Conservation (phyloP, 2,797 vertebrate genomes). For the Sorex maritimensis region DNA sequence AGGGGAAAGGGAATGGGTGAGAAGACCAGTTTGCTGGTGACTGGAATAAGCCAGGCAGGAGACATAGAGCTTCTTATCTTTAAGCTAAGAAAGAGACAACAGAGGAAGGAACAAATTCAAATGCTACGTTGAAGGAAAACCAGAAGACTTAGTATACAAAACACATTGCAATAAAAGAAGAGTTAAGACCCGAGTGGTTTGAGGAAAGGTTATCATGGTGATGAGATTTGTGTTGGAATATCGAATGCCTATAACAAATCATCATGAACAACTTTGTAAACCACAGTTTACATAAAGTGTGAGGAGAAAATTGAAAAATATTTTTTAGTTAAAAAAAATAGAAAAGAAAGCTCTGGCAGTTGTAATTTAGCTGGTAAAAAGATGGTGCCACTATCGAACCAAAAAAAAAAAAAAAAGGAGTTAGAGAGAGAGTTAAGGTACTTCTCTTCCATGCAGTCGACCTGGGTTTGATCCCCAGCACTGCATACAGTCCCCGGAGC, state of each 20-base stretch:
- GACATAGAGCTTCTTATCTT: background rate
- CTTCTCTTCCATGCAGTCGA: too few species aligned
- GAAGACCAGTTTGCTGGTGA: background rate
- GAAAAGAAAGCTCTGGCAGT: too few species aligned
- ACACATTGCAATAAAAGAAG: background rate
- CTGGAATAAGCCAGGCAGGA: slow-evolving; percentile 21
- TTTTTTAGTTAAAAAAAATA: too few species aligned
- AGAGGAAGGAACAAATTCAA: slow-evolving; percentile 55
- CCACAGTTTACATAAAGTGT: too few species aligned
- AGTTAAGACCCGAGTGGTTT: background rate
- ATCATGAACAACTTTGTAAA: too few species aligned
- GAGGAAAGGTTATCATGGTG: too few species aligned
- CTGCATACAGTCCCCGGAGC: too few species aligned
- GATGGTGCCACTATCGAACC: background rate
- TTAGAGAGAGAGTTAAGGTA: too few species aligned
- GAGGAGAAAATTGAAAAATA: too few species aligned
- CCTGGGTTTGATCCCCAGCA: too few species aligned
- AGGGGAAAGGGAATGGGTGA: background rate
- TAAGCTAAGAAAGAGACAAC: background rate
- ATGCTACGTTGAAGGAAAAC: background rate
- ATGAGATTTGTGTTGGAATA: too few species aligned
- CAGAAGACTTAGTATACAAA: slow-evolving; percentile 20
- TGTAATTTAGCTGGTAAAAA: background rate
- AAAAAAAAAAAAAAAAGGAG: background rate
- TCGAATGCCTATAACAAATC: too few species aligned